A percentile compares a stretch with the other conserved stretches of the same genome.
phyloP scores from a whole-genome alignment of 2,113 vertebrate genomes.

The Ellobius talpinus region DNA sequence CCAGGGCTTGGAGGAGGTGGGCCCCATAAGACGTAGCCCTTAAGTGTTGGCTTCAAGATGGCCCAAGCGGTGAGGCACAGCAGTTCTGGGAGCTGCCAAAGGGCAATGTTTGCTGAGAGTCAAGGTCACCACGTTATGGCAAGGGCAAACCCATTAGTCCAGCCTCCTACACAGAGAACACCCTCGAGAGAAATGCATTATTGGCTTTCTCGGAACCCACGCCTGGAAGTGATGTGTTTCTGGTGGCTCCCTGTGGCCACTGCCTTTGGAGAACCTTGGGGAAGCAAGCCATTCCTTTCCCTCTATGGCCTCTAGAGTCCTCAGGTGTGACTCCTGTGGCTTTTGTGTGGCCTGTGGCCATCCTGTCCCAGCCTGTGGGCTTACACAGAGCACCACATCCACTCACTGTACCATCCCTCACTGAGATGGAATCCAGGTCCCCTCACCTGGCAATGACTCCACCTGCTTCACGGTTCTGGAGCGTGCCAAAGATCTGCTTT shows the following conservation, averaged over 20 bases:
- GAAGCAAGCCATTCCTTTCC: neutral
- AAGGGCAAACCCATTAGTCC: constrained; percentile 57
- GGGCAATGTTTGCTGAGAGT: constrained; percentile 53
- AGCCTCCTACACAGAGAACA: constrained; percentile 55
- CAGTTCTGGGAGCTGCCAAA: constrained; percentile 75
- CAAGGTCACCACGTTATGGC: constrained; percentile 65
- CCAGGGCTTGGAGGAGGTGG: constrained; percentile 59
- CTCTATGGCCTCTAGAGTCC: neutral
- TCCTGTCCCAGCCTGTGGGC: rapidly evolving
- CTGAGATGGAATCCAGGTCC: neutral
- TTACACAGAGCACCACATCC: neutral
- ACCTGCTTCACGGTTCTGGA: neutral
- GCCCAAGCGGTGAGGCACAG: neutral
- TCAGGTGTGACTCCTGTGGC: neutral
- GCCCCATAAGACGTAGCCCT: constrained; percentile 61
- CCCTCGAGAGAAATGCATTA: constrained; percentile 69
- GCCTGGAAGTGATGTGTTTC: neutral
- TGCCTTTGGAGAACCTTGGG: neutral
- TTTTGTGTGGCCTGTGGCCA: neutral
- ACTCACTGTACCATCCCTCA: neutral
- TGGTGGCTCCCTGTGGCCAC: neutral
- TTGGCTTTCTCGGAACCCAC: constrained; percentile 33
- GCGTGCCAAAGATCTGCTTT: neutral
- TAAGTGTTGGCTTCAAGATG: constrained; percentile 64
- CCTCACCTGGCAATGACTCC: neutral